Base-by-base conservation (phyloP, 2,113 vertebrate genomes). In the Nanorana parkeri region DNA sequence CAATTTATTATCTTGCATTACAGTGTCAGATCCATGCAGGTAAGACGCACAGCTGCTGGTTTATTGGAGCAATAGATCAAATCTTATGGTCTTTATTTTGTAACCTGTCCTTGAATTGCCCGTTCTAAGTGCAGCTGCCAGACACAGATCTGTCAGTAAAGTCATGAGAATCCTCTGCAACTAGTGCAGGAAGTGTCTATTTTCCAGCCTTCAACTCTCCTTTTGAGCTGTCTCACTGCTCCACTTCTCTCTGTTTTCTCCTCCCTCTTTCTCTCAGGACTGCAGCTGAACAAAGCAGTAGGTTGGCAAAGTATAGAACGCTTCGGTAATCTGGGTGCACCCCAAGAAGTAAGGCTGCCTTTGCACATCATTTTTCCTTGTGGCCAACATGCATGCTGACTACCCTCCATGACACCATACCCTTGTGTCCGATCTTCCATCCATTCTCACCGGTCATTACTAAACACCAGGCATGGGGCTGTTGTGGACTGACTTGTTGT, bases 301-400 rank as follows among this genome's bases (percentile, higher is more conserved):
- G 98, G 94, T 97, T 99, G 98, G 98, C 97, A 97, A 99, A 98
- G 92, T 99, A 99, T 98, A 98, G 98, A 91, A 99, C 96, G 54
- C 96, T 99, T 89, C 97, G 98, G 93, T 99, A 98, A 94, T 93
- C 94, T 88, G 85, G 91, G 88, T 84, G 85, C 89, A 90, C 92
- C 87, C 92, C 89, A 93, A 94, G 91, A 95, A 95, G 95, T 97
- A 97, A 97, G 96, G 89, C 91, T 85, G 52, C 86, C 87, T 87
- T 84, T 86, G 89, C 90, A 85, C 85, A 87, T 87, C 36, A 68
- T 72, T 10, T 1, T 81, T 67, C 36, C 36, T 10, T 17, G 17
- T 60, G 36, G 28, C 26, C 58, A 36, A 15, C 58, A 11, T 81
- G 80, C 80, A 81, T 81, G 79, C 68, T 65, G 19, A 54, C 23